Base-by-base conservation (phyloP, 2,113 vertebrate genomes). In the Pheucticus melanocephalus region DNA sequence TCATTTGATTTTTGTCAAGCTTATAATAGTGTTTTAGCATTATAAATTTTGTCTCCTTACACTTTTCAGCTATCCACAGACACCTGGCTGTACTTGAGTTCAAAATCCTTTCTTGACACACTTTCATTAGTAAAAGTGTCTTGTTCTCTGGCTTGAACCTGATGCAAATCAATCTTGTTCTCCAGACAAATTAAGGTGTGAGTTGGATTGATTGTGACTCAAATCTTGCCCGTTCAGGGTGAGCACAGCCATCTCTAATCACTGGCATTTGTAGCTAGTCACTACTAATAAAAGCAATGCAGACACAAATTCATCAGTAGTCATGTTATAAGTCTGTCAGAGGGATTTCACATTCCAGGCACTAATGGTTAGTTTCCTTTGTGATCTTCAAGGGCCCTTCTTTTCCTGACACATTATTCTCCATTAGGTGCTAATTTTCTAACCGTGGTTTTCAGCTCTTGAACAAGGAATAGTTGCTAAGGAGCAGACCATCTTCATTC, bases 351-450 rank as follows among this genome's bases (percentile, higher is more conserved):
- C 50, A n/a, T 86, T 84, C 69, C 44, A 56, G 69, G 59, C 64
- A 37, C 69, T 95, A 86, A 90, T 91, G 51, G 22, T 83, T 90
- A 17, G 35, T 61, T 97, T 94, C 82, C 56, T 93, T 84, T 97
- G 85, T 86, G 56, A 56, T 93, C 40, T 77, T 84, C 76, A 84
- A 86, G 86, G 51, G 10, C 51, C 68, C 47, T 92, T 76, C 71
- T 84, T 86, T 88, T 81, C 47, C 51, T 90, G 66, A 78, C 30
- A 66, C 30, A 12, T 80, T 85, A 28, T 70, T 22, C 50, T 92
- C 2, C 69, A 47, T 92, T 92, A 92, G 64, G 21, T 77, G 42
- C 80, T 76, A 89, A 78, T 86, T 90, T 96, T 86, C 85, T 70
- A 80, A 61, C 71, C 0, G 0, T 82, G 28, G 14, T 57, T 95